Base-by-base conservation (phyloP, 2,113 vertebrate species). In the Sander lucioperca region DNA sequence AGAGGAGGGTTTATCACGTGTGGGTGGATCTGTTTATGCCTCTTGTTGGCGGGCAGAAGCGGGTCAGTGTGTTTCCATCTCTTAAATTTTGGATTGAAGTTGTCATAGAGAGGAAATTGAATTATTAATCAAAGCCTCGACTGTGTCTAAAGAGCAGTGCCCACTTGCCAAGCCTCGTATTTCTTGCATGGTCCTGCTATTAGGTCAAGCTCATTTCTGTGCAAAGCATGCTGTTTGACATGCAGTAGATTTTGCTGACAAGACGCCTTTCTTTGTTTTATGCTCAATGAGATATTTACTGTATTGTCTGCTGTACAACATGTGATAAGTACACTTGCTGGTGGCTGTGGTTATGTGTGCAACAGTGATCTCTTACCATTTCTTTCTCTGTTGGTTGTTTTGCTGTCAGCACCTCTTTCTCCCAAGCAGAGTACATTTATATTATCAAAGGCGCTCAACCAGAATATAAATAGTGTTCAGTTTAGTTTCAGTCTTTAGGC, bases 61-160 rank as follows among this genome's bases (percentile, higher is more conserved):
- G 74, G 88, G 92, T 94, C 93, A 89, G 53, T n/a, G 45, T 83
- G 61, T 16, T 59, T 82, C 76, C n/a, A 36, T 68, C 74, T 63
- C 54, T 58, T 77, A 53, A 76, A 91, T 87, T 88, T 84, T 89
- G 80, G 71, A 85, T 86, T 77, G 25, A 50, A 70, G 47, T 85
- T 86, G 82, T 77, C 58, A 84, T 12, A n/a, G 47, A 14, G 43
- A 83, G 57, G 70, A 86, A 82, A 79, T 61, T 92, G 21, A 93
- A 90, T 92, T 87, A 92, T 88, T 87, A 47, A 94, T 91, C 72
- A 86, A 82, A 91, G 73, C 62, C 77, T 57, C 48, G 79, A 73
- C 79, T 21, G 73, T 64, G 39, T 75, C 62, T 47, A 77, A 65
- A 69, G 62, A 79, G 19, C 54, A 63, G 30, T 6, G 45, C 57